A percentile compares a stretch with the other conserved stretches of the same genome.
phyloP scores from a whole-genome alignment of 1,140 invertebrate species.

The Limonius californicus region DNA sequence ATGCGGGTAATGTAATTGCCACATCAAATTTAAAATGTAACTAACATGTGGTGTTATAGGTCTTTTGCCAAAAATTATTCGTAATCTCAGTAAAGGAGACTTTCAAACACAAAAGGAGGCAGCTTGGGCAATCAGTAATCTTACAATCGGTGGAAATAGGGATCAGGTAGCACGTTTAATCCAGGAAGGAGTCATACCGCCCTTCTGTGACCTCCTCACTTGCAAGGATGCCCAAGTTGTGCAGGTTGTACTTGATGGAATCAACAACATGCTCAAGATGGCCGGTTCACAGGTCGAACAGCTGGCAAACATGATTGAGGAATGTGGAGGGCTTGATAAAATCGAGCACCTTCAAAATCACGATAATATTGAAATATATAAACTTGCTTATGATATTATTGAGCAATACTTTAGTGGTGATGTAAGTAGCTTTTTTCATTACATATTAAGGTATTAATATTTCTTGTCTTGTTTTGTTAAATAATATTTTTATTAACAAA shows the following conservation, averaged over 20 bases:
- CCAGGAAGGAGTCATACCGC: constrained; percentile 82
- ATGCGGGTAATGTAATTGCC: constrained; percentile 66
- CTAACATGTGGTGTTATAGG: too few species aligned
- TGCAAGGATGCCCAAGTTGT: constrained; percentile 75
- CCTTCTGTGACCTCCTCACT: constrained; percentile 84
- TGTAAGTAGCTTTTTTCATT: constrained; percentile 54
- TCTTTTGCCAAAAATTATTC: constrained; percentile 90
- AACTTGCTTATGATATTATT: constrained; percentile 97
- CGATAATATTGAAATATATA: constrained; percentile 98
- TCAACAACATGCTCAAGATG: constrained; percentile 90
- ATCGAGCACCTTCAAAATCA: constrained; percentile 95
- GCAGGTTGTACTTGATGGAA: constrained; percentile 83
- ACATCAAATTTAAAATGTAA: too few species aligned
- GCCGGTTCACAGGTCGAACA: constrained; percentile 66
- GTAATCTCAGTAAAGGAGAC: constrained; percentile 90
- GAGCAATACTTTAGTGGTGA: constrained; percentile 93
- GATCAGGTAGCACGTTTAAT: constrained; percentile 89
- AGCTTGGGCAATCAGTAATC: constrained; percentile 98
- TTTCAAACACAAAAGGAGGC: constrained; percentile 99
- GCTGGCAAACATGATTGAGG: constrained; percentile 84
- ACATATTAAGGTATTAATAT: too few species aligned
- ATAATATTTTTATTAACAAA: too few species aligned
- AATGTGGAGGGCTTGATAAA: constrained; percentile 91
- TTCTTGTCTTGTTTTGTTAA: too few species aligned
- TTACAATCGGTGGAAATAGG: constrained; percentile 94